These are phyloP conservation scores for Chascanopsetta lugubris DNA, from an alignment of 2,113 vertebrate species.

Conservation along the genomic window DNA sequence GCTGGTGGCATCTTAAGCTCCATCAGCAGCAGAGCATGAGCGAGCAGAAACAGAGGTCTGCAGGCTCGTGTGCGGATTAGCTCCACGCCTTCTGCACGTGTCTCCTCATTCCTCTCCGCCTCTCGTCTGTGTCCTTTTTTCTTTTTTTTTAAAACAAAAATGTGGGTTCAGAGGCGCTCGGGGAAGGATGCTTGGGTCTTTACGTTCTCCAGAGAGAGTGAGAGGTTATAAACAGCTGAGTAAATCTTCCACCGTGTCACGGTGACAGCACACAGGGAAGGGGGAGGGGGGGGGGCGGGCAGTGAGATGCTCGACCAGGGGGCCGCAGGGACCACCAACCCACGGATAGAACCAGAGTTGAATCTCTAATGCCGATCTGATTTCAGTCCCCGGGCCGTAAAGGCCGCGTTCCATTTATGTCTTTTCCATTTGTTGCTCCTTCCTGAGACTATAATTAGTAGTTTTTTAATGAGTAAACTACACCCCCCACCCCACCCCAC, in stretches of 20 bases:
- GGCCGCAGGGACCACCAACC: conserved; percentile 27
- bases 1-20: too few relatives aligned
- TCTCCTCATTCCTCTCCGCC: too few relatives aligned
- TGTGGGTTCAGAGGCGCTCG: too few relatives aligned
- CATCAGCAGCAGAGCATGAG: too few relatives aligned
- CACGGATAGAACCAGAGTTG: background rate
- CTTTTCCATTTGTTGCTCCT: background rate
- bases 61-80: too few relatives aligned
- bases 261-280: background rate
- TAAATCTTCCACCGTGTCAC: conserved; percentile 31
- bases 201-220: background rate
- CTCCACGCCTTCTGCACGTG: too few relatives aligned
- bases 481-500: background rate
- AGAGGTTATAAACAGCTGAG: conserved; percentile 68
- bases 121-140: too few relatives aligned
- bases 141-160: too few relatives aligned
- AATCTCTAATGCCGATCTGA: background rate
- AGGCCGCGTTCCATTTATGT: background rate
- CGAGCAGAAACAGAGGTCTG: too few relatives aligned
- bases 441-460: conserved; percentile 1
- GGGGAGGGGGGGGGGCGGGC: background rate
- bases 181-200: too few relatives aligned
- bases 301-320: conserved; percentile 52
- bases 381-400: background rate
- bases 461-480: conserved; percentile 16